Percentiles rank a stretch among this genome's conserved stretches.
Conservation (phyloP, 2,888 invertebrate species). For the Xanthorhoe spadicearia region DNA sequence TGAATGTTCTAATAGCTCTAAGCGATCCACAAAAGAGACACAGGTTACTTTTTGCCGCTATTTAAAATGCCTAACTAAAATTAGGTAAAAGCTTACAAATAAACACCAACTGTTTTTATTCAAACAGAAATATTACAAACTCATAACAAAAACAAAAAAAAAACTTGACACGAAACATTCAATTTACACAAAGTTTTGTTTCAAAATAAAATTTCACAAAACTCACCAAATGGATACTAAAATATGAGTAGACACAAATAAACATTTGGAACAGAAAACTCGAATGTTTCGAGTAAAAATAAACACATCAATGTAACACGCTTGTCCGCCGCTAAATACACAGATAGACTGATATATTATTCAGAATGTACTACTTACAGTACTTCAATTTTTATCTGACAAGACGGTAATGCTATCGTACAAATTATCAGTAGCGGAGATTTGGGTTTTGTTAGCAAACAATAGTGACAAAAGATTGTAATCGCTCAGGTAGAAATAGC, state of each 20-base stretch:
- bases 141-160: not conserved
- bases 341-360: slow-evolving; percentile 4
- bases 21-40: too few species aligned
- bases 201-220: not conserved
- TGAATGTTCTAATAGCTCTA: too few species aligned
- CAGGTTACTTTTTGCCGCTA: too few species aligned
- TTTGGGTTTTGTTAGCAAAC: not conserved
- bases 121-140: not conserved
- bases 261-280: slow-evolving; percentile 9
- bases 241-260: slow-evolving; percentile 11
- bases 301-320: slow-evolving; percentile 10
- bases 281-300: slow-evolving; percentile 5
- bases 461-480: not conserved
- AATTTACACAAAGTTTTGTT: not conserved
- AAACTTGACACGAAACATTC: not conserved
- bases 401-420: not conserved
- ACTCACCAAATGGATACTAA: slow-evolving; percentile 7
- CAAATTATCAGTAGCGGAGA: not conserved
- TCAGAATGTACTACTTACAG: not conserved
- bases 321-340: not conserved
- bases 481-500: not conserved
- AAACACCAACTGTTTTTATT: not conserved
- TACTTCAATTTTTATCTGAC: not conserved
- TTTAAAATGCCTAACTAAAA: not conserved
- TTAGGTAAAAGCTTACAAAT: too few species aligned